Evolutionary conservation across 2,888 invertebrate species (phyloP).

Genomic region (Theretra japonica): DNA sequence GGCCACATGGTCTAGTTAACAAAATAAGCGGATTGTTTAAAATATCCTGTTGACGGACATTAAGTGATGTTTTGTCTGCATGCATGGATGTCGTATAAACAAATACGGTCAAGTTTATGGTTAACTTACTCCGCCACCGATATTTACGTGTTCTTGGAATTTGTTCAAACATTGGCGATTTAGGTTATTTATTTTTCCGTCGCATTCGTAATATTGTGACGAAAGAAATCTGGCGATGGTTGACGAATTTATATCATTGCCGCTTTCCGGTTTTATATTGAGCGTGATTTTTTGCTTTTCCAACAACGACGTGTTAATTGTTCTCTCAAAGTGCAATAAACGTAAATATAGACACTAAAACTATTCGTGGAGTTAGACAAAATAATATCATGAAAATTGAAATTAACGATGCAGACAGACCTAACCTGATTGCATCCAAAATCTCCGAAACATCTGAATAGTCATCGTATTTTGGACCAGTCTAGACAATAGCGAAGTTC

Average conservation of each 20-base stretch:
- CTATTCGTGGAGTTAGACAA: too few species aligned
- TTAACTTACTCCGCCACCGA: constrained; percentile 27
- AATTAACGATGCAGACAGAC: background rate
- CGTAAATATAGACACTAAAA: too few species aligned
- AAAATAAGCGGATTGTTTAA: constrained; percentile 75
- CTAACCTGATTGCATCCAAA: background rate
- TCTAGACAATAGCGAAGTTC: background rate
- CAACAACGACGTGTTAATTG: background rate
- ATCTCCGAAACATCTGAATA: background rate
- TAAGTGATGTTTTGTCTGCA: constrained; percentile 59
- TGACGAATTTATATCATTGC: constrained; percentile 5
- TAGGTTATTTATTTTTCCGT: constrained; percentile 9
- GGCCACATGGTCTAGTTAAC: constrained; percentile 72
- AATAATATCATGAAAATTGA: background rate
- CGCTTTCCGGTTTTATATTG: constrained; percentile 2
- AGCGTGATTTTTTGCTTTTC: background rate
- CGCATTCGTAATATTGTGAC: constrained; percentile 7
- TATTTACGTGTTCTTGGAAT: constrained; percentile 17
- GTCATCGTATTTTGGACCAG: background rate
- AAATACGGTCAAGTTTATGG: constrained; percentile 32
- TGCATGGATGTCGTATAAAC: constrained; percentile 45
- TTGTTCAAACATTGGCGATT: constrained; percentile 11
- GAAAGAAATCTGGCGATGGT: background rate
- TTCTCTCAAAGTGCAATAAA: too few species aligned
- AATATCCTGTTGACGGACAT: constrained; percentile 69